phyloP scores from a whole-genome alignment of 1,140 invertebrate genomes.

The Chironomus striatipennis region DNA sequence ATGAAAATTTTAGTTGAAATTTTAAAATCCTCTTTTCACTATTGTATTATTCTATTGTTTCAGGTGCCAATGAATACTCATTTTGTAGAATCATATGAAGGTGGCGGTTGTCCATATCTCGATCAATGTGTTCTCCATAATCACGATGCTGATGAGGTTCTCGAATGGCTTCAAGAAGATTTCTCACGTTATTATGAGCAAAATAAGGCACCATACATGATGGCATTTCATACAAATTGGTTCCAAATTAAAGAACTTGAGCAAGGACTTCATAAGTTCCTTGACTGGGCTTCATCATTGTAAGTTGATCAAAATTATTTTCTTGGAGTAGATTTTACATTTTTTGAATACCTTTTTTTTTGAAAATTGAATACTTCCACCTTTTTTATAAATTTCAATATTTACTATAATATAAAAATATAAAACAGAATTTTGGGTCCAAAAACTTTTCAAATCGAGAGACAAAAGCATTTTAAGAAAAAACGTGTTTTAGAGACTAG shows the following conservation, averaged over 20 bases:
- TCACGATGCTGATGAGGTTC: constrained; percentile 74
- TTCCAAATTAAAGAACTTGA: constrained; percentile 84
- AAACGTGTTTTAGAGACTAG: too few species aligned
- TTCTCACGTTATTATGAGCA: constrained; percentile 78
- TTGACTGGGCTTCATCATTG: constrained; percentile 69
- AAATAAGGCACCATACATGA: constrained; percentile 85
- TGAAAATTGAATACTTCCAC: too few species aligned
- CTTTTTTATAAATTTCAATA: too few species aligned
- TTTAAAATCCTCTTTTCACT: not conserved
- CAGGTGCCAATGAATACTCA: constrained; percentile 82
- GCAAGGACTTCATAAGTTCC: constrained; percentile 73
- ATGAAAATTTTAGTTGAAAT: not conserved
- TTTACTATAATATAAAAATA: too few species aligned
- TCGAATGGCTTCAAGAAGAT: constrained; percentile 87
- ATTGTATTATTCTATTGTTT: not conserved
- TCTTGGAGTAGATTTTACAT: too few species aligned
- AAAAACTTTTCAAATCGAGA: too few species aligned
- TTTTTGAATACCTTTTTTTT: too few species aligned
- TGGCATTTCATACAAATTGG: constrained; percentile 92
- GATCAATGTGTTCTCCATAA: constrained; percentile 91
- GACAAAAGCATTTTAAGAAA: too few species aligned
- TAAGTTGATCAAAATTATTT: constrained; percentile 46
- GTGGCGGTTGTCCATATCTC: constrained; percentile 84
- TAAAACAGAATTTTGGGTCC: too few species aligned
- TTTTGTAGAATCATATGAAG: constrained; percentile 79